A percentile compares a stretch with the other conserved stretches of the same genome.
phyloP scores from a whole-genome alignment of 1,140 invertebrate species.

The Lethrus apterus region DNA sequence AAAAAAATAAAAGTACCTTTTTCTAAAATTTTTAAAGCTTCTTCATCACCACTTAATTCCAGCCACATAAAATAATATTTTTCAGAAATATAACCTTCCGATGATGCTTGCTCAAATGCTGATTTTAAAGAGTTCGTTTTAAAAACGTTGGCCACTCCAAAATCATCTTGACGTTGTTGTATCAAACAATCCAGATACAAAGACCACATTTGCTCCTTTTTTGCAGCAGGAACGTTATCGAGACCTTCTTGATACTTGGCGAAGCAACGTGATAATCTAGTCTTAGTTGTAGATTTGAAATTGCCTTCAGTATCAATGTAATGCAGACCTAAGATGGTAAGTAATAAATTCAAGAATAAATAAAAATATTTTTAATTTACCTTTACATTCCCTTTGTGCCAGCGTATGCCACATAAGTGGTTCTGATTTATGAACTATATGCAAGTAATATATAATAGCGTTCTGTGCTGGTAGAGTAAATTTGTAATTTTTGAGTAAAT shows the following conservation, averaged over 20 bases:
- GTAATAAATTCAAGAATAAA: not conserved
- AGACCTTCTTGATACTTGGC: constrained; percentile 22
- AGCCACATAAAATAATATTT: constrained; percentile 22
- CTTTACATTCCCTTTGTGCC: constrained; percentile 24
- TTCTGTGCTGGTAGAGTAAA: constrained; percentile 22
- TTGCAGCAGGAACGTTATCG: constrained; percentile 9
- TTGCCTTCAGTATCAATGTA: not conserved
- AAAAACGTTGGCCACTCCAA: constrained; percentile 11
- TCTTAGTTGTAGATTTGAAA: not conserved
- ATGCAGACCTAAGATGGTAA: not conserved
- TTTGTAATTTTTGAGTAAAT: constrained; percentile 18
- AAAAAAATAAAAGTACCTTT: constrained; percentile 16
- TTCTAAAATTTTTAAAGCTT: constrained; percentile 17
- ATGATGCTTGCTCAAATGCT: constrained; percentile 19
- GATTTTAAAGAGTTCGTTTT: constrained; percentile 14
- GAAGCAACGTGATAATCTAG: constrained; percentile 13
- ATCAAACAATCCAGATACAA: constrained; percentile 21
- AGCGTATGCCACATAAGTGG: constrained; percentile 24
- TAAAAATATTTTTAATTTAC: constrained; percentile 13
- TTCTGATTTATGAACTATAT: constrained; percentile 16
- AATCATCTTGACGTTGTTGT: constrained; percentile 16
- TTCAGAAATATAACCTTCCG: constrained; percentile 16
- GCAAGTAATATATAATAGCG: constrained; percentile 20
- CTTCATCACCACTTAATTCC: constrained; percentile 16
- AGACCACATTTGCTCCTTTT: constrained; percentile 21